These are phyloP conservation scores for Petromus typicus DNA, from an alignment of 2,113 vertebrate genomes.

Conservation along the genomic window DNA sequence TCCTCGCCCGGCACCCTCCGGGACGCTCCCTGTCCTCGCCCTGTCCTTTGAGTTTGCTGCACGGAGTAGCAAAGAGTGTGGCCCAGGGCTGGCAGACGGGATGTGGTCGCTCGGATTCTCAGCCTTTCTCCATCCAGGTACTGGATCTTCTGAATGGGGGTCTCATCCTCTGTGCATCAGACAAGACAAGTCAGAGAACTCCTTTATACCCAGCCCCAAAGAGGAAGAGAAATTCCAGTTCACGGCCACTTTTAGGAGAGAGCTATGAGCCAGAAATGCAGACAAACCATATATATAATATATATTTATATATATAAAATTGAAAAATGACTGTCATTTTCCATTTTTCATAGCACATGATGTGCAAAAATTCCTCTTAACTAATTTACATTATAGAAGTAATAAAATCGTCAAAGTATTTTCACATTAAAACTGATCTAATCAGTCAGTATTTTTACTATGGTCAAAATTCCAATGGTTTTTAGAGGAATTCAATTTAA, in stretches of 20 bases:
- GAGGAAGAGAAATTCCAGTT: neutral
- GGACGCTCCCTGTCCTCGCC: neutral
- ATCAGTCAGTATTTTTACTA: neutral
- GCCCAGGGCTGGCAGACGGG: fast-evolving
- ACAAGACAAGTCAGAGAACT: neutral
- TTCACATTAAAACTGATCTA: neutral
- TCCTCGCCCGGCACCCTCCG: neutral
- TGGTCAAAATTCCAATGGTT: neutral
- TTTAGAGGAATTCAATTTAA: neutral
- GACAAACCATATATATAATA: no score
- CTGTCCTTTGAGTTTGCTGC: neutral
- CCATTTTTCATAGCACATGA: neutral
- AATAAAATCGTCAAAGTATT: neutral
- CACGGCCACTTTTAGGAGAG: neutral
- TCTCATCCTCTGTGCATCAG: neutral
- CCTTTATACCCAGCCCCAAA: neutral
- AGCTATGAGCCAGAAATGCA: neutral
- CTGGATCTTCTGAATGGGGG: neutral
- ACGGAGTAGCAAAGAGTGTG: neutral
- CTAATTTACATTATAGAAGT: neutral
- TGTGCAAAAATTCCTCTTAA: neutral
- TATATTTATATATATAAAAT: neutral
- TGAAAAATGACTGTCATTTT: neutral
- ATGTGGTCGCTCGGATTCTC: no score
- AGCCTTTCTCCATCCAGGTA: neutral